Evolutionary conservation across 2,888 invertebrate species (phyloP).

Genomic region (Conomelus anceps): DNA sequence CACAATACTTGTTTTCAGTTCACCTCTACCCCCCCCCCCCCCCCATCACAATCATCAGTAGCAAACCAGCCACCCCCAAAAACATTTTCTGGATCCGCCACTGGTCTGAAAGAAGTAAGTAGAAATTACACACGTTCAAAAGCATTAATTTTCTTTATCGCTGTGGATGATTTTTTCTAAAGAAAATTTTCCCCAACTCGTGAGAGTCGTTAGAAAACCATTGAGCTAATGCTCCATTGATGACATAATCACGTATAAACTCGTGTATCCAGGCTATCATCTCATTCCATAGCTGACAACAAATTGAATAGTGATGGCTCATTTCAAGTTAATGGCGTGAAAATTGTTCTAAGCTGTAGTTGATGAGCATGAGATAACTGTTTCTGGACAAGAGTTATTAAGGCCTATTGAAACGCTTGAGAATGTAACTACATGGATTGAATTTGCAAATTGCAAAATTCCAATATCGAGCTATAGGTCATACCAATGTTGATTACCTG

Average conservation of each 20-base stretch:
- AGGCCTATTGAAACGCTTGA: neutral
- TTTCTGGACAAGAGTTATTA: neutral
- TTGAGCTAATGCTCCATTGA: neutral
- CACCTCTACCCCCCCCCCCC: no score
- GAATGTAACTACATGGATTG: neutral
- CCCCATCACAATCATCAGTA: no score
- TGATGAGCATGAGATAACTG: neutral
- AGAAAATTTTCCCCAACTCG: neutral
- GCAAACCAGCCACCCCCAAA: no score
- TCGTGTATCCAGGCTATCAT: neutral
- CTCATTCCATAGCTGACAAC: neutral
- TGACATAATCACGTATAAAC: neutral
- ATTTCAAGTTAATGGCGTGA: neutral
- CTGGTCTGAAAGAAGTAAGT: neutral
- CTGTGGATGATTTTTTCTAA: neutral
- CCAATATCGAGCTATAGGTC: neutral
- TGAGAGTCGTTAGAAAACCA: neutral
- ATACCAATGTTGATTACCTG: neutral
- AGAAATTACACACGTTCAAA: neutral
- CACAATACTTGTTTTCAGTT: no score
- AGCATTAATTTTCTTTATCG: neutral
- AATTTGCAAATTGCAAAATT: neutral
- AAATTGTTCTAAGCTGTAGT: neutral
- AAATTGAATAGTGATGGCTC: neutral
- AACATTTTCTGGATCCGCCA: no score